phyloP scores from a whole-genome alignment of 2,113 vertebrate genomes.

The Plestiodon gilberti region DNA sequence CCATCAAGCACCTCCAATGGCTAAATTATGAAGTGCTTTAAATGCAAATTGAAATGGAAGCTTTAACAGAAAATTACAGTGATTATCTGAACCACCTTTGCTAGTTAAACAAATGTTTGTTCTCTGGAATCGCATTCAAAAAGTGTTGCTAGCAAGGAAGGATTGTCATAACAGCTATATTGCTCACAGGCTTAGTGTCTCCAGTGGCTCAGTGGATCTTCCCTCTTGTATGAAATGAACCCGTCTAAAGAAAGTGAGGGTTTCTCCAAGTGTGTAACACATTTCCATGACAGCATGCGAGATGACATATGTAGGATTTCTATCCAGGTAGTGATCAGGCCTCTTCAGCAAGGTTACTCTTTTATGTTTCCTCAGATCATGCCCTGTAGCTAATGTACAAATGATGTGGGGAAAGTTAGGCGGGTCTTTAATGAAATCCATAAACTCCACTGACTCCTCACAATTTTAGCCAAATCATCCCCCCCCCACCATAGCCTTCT shows the following conservation, averaged over 20 bases:
- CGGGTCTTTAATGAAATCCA: no score
- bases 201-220: neutral
- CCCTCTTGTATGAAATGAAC: neutral
- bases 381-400: no score
- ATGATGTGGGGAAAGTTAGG: no score
- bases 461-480: no score
- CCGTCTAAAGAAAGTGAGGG: neutral
- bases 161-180: conserved; percentile 36
- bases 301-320: no score
- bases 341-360: no score
- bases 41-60: conserved; percentile 60
- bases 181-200: conserved; percentile 11
- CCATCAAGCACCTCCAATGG: conserved; percentile 53
- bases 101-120: conserved; percentile 51
- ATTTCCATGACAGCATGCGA: no score
- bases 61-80: conserved; percentile 56
- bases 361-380: no score
- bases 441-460: no score
- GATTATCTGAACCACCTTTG: conserved; percentile 57
- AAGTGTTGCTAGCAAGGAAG: neutral
- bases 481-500: no score
- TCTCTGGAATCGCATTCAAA: conserved; percentile 24
- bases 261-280: no score
- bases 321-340: no score
- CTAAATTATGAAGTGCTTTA: conserved; percentile 63